phyloP scores from a whole-genome alignment of 2,797 vertebrate species.

The Arctocebus calabarensis region DNA sequence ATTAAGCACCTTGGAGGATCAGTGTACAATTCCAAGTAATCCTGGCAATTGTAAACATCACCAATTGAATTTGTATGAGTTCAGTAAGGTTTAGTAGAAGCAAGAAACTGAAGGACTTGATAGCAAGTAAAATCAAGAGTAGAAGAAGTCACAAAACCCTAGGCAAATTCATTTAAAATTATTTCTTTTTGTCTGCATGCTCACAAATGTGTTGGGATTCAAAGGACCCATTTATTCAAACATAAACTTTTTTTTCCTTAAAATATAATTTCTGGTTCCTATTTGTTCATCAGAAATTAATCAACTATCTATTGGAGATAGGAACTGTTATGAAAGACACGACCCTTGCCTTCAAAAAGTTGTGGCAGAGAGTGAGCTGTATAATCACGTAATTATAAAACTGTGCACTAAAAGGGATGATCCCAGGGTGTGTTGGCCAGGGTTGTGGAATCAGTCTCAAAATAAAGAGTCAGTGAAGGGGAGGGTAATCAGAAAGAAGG shows the following conservation, averaged over 20 bases:
- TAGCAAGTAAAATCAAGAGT: conserved; percentile 54
- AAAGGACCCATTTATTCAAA: not conserved
- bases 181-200: not conserved
- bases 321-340: not conserved
- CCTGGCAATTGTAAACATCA: conserved; percentile 29
- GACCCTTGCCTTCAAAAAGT: not conserved
- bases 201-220: conserved; percentile 2
- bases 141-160: not conserved
- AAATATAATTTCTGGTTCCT: not conserved
- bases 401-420: not conserved
- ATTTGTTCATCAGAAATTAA: conserved; percentile 24
- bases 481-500: not conserved
- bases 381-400: not conserved
- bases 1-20: conserved; percentile 68
- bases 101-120: conserved; percentile 37
- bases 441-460: not conserved
- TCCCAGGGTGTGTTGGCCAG: too few relatives aligned
- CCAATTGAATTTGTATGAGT: conserved; percentile 49
- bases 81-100: conserved; percentile 69
- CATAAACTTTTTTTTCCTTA: not conserved
- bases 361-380: not conserved
- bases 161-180: conserved; percentile 5
- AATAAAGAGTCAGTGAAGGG: not conserved
- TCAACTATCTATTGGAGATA: not conserved
- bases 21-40: conserved; percentile 55